Evolutionary conservation across 2,797 vertebrate genomes (phyloP).

Genomic region (Tadarida brasiliensis): DNA sequence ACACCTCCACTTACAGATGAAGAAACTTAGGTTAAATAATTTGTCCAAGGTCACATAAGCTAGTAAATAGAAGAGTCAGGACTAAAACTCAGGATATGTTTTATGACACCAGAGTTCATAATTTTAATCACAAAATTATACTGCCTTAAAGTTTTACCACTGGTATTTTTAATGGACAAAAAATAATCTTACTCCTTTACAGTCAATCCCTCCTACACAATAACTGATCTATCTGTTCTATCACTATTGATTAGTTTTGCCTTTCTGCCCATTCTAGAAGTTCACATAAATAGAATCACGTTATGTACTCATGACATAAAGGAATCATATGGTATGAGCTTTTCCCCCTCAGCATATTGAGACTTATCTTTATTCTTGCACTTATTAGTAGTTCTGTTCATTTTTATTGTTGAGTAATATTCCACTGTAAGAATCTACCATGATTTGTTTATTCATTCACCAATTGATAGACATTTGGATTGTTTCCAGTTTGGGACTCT

Average conservation of each 20-base stretch:
- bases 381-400: neutral
- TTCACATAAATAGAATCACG: neutral
- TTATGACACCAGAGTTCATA: neutral
- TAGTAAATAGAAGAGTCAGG: neutral
- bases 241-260: neutral
- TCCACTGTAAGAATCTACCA: neutral
- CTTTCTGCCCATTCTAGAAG: neutral
- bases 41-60: neutral
- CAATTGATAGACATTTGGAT: neutral
- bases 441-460: neutral
- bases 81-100: conserved; percentile 26
- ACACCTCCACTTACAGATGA: neutral
- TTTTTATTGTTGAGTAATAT: conserved; percentile 52
- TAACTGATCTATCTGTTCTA: neutral
- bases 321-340: neutral
- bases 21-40: conserved; percentile 18
- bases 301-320: neutral
- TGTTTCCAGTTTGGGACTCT: conserved; percentile 39
- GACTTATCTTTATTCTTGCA: conserved; percentile 21
- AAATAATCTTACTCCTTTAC: neutral
- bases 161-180: conserved; percentile 14
- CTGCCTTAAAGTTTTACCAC: conserved; percentile 17
- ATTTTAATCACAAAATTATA: conserved; percentile 48
- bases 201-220: neutral
- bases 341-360: neutral